These are phyloP conservation scores for Pocillopora damicornis DNA, from an alignment of 64 coral and sea anemone species.

Conservation along the genomic window DNA sequence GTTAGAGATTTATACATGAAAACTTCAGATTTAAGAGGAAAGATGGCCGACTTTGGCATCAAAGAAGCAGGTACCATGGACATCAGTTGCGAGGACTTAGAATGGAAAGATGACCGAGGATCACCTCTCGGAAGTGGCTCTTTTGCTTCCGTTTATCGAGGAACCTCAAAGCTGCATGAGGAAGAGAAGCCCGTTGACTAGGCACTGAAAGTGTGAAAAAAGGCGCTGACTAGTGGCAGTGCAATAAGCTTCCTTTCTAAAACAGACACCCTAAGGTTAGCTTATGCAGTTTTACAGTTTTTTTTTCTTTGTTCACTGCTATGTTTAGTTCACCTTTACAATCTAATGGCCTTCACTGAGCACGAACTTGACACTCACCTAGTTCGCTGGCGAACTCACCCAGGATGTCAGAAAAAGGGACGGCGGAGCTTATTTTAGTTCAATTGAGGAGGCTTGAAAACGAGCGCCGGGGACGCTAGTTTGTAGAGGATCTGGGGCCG, in stretches of 20 bases:
- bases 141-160: background rate
- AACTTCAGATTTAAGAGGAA: background rate
- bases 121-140: background rate
- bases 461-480: background rate
- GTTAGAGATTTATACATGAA: background rate
- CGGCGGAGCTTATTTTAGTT: background rate
- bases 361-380: too few relatives aligned
- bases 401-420: background rate
- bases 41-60: background rate
- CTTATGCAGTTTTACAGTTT: too few relatives aligned
- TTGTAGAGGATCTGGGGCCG: background rate
- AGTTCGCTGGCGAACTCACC: too few relatives aligned
- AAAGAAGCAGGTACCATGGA: constrained; percentile 10
- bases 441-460: background rate
- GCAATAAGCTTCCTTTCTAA: background rate
- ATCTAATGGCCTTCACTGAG: too few relatives aligned
- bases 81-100: constrained; percentile 1
- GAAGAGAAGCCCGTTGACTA: background rate
- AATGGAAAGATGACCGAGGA: background rate
- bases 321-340: too few relatives aligned
- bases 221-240: background rate
- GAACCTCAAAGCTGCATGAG: background rate
- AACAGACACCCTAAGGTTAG: constrained; percentile 3
- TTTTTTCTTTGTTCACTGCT: too few relatives aligned
- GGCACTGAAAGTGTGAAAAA: background rate